phyloP scores from a whole-genome alignment of 2,888 invertebrate genomes.

The Mimumesa dahlbomi region DNA sequence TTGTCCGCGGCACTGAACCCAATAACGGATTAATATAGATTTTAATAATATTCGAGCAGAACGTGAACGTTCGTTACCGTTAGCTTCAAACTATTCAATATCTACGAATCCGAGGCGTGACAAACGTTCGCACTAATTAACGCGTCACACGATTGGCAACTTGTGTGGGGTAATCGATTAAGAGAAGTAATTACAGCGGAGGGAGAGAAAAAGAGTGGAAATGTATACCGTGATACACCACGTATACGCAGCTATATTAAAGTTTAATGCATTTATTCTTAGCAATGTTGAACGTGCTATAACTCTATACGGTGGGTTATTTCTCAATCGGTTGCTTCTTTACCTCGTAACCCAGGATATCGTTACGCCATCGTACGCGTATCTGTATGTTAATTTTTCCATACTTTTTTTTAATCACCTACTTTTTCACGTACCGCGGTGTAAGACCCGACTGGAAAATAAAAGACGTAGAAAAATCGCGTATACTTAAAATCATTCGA shows the following conservation, averaged over 20 bases:
- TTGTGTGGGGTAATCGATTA: too few species aligned
- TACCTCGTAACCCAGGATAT: conserved; percentile 10
- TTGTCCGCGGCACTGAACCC: not conserved
- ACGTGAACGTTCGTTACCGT: not conserved
- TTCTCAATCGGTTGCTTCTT: conserved; percentile 26
- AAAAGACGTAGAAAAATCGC: not conserved
- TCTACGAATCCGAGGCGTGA: too few species aligned
- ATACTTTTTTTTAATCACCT: conserved; percentile 13
- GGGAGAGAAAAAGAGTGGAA: not conserved
- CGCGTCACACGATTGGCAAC: too few species aligned
- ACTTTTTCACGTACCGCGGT: conserved; percentile 9
- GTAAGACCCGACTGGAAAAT: not conserved
- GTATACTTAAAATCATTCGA: not conserved
- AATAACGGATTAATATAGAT: not conserved
- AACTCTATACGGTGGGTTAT: conserved; percentile 22
- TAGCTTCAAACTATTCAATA: too few species aligned
- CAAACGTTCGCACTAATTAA: too few species aligned
- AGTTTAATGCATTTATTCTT: conserved; percentile 34
- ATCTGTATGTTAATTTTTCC: conserved; percentile 27
- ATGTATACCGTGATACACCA: too few species aligned
- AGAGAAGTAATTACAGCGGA: too few species aligned
- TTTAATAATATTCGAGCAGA: not conserved
- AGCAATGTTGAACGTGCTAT: conserved; percentile 25
- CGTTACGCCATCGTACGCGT: conserved; percentile 26
- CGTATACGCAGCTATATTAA: too few species aligned